Evolutionary conservation across 2,113 vertebrate species (phyloP), one percentile per base, ranked within the genome.

Genomic region (Psophia crepitans): DNA sequence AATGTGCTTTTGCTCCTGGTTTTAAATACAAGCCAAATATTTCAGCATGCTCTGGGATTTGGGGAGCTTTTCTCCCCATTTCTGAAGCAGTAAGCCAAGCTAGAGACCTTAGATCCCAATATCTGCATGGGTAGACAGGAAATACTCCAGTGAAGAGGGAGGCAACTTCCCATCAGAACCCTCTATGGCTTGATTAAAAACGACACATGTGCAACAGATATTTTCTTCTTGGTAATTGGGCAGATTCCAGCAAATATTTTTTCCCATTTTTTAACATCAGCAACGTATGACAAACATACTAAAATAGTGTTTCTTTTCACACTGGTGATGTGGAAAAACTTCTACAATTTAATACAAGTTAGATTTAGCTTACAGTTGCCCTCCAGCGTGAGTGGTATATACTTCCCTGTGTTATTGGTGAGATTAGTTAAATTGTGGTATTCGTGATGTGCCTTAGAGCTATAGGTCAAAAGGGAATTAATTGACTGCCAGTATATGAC

Each of bases 181-280:
- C 5, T n/a, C 24, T 76, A 22, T 23, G 22, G 15, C 48, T 68
- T 82, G 64, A 58, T 71, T 78, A 32, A 46, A 78, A 75, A 3
- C n/a, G 82, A 23, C 0, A 3, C 0, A 5, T 44, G 16, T 41
- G 12, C 37, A 22, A 65, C 28, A 63, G 57, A 48, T n/a, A 8
- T 66, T 82, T 70, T 35, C 5, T 20, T 74, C 46, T 77, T 77
- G 44, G 43, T 56, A 77, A n/a, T 0, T 53, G 12, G 21, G 12
- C 32, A 82, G 14, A 58, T 75, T 32, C 20, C 22, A 78, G 16
- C 20, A 56, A 56, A 16, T 46, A 8, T 23, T 76, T 75, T 73
- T 51, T 11, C 6, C 16, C 0, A 32, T 80, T 84, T 86, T 80
- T 84, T 86, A 35, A 20, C 35, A 76, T 43, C 9, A 73, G 35